A percentile compares a stretch with the other conserved stretches of the same genome.
Conservation (phyloP, 1,140 invertebrate genomes). For the Pygmarrhopalites habei region DNA sequence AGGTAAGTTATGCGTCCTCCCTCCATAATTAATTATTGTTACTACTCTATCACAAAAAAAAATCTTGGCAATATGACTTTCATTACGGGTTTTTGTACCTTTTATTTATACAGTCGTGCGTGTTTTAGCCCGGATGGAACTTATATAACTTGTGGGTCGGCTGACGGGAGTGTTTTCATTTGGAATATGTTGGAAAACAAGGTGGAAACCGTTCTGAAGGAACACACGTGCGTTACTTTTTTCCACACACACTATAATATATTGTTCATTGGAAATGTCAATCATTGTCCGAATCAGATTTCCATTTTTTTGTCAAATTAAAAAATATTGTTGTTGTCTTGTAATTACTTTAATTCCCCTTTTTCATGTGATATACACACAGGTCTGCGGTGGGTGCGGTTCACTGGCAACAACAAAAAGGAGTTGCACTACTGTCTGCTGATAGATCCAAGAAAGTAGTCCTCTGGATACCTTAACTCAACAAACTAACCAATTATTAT, state of each 20-base stretch:
- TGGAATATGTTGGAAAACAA: slow-evolving; percentile 72
- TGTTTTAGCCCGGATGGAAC: slow-evolving; percentile 83
- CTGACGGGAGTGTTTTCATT: slow-evolving; percentile 80
- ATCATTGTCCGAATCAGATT: not conserved
- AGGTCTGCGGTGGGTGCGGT: slow-evolving; percentile 81
- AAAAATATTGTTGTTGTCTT: not conserved
- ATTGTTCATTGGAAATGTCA: not conserved
- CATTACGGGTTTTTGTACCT: no score
- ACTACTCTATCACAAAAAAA: no score
- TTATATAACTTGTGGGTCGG: slow-evolving; percentile 80
- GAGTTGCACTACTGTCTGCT: slow-evolving; percentile 73
- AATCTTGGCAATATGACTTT: no score
- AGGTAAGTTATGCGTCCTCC: no score
- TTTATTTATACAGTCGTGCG: no score
- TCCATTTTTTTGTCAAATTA: no score
- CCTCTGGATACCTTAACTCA: slow-evolving; percentile 59
- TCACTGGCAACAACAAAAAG: slow-evolving; percentile 76
- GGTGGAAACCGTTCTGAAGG: slow-evolving; percentile 75
- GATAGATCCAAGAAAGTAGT: slow-evolving; percentile 76
- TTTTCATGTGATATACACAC: not conserved
- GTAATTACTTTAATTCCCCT: not conserved
- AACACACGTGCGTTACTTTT: slow-evolving; percentile 67
- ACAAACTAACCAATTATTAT: no score
- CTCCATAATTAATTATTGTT: no score
- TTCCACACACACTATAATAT: not conserved